phyloP scores from a whole-genome alignment of 2,797 vertebrate genomes.

The Gymnoscopelus microlampas region DNA sequence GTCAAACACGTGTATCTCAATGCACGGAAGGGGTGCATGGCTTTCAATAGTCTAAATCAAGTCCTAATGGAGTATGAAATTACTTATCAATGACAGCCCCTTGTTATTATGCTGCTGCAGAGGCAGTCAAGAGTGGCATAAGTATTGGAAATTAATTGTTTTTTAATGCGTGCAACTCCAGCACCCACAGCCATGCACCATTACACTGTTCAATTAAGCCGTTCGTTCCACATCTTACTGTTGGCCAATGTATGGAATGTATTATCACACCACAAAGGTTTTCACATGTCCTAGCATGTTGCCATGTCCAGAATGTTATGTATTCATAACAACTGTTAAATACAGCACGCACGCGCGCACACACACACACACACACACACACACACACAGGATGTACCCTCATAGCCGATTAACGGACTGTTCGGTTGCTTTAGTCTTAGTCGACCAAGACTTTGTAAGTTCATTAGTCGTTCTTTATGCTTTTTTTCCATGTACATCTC shows the following conservation, averaged over 20 bases:
- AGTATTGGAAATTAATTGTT: constrained; percentile 85
- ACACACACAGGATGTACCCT: no score
- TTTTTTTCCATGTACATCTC: no score
- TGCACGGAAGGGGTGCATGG: constrained; percentile 11
- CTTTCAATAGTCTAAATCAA: constrained; percentile 54
- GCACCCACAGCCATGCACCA: constrained; percentile 77
- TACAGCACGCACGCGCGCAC: constrained; percentile 43
- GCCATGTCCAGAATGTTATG: constrained; percentile 72
- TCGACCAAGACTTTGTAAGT: no score
- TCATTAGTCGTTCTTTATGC: no score
- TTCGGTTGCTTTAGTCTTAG: no score
- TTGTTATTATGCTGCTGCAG: constrained; percentile 72
- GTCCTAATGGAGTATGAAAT: constrained; percentile 76
- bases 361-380: no score
- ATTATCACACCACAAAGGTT: constrained; percentile 67
- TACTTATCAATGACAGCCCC: constrained; percentile 79
- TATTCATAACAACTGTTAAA: constrained; percentile 33
- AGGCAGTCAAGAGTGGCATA: constrained; percentile 77
- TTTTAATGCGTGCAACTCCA: constrained; percentile 81
- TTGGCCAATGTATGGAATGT: constrained; percentile 76
- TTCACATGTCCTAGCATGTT: constrained; percentile 47
- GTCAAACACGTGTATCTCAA: constrained; percentile 7
- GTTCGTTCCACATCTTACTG: constrained; percentile 75
- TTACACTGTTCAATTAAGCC: constrained; percentile 85
- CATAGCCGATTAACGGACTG: no score